These are phyloP conservation scores for Drosophila subpulchrella DNA, from an alignment of 1,140 invertebrate genomes.

Conservation along the genomic window DNA sequence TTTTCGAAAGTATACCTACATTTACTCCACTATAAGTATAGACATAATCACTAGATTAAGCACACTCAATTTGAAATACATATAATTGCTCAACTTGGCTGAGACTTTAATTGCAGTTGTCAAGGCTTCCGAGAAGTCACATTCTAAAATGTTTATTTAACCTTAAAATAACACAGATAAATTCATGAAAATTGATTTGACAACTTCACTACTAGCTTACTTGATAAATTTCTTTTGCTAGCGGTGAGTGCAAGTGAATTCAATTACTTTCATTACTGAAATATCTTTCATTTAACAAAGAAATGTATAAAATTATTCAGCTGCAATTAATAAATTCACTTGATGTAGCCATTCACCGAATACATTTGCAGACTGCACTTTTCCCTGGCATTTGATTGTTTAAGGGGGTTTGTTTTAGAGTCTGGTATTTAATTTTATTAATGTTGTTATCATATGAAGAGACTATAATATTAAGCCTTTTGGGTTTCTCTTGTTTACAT, in stretches of 20 bases:
- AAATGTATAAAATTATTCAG: conserved; percentile 11
- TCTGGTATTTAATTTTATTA: no score
- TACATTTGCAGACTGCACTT: conserved; percentile 11
- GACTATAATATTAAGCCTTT: background rate
- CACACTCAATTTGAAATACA: background rate
- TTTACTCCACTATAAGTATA: background rate
- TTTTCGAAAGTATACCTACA: no score
- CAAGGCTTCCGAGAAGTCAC: conserved; percentile 5
- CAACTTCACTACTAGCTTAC: background rate
- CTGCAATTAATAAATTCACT: conserved; percentile 10
- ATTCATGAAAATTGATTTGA: background rate
- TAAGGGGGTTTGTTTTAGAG: background rate
- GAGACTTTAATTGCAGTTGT: conserved; percentile 3
- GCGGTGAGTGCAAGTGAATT: conserved; percentile 19
- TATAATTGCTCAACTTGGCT: background rate
- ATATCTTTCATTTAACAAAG: conserved; percentile 19
- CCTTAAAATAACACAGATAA: background rate
- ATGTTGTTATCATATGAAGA: background rate
- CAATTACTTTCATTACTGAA: conserved; percentile 23
- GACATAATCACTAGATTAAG: background rate
- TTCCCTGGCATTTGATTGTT: conserved; percentile 1
- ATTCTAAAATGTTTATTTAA: conserved; percentile 13
- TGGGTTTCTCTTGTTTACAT: no score
- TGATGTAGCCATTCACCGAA: conserved; percentile 22
- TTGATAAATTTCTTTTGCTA: background rate